Percentiles rank a stretch among this genome's conserved stretches.
Evolutionary conservation across 2,797 vertebrate species (phyloP).

Genomic region (Rhadinocentrus ornatus): DNA sequence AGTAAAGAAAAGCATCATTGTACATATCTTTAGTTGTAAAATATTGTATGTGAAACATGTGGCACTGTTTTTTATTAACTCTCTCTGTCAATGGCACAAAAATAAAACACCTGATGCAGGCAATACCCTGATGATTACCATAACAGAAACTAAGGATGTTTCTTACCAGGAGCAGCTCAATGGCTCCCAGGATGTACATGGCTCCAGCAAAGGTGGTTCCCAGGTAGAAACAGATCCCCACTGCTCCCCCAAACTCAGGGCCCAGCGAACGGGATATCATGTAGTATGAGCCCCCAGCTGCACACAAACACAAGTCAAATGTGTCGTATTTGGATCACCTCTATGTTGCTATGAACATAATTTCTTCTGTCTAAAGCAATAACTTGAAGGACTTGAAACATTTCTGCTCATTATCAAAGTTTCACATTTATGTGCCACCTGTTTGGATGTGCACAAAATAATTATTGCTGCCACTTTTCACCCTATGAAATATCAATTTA

Average conservation of each 20-base stretch:
- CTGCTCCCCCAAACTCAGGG: conserved; percentile 96
- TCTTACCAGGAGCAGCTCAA: conserved; percentile 97
- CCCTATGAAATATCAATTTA: not conserved
- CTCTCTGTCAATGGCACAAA: not conserved
- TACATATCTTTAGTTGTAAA: no score
- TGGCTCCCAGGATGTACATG: conserved; percentile 99
- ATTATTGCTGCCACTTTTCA: not conserved
- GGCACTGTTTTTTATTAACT: no score
- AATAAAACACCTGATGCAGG: not conserved
- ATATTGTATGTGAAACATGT: no score
- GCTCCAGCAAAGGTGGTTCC: conserved; percentile 97
- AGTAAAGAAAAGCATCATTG: no score
- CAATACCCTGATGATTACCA: not conserved
- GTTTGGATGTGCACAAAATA: not conserved
- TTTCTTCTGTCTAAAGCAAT: not conserved
- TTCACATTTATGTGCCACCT: not conserved
- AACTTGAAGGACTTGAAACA: not conserved
- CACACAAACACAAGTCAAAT: conserved; percentile 20
- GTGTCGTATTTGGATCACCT: not conserved
- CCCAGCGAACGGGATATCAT: conserved; percentile 99
- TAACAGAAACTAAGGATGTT: not conserved
- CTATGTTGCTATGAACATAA: not conserved
- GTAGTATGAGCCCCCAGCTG: conserved; percentile 98
- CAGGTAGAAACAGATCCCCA: conserved; percentile 98
- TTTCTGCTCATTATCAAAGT: not conserved